phyloP scores from a whole-genome alignment of 1,140 invertebrate species.

The Centruroides vittatus region DNA sequence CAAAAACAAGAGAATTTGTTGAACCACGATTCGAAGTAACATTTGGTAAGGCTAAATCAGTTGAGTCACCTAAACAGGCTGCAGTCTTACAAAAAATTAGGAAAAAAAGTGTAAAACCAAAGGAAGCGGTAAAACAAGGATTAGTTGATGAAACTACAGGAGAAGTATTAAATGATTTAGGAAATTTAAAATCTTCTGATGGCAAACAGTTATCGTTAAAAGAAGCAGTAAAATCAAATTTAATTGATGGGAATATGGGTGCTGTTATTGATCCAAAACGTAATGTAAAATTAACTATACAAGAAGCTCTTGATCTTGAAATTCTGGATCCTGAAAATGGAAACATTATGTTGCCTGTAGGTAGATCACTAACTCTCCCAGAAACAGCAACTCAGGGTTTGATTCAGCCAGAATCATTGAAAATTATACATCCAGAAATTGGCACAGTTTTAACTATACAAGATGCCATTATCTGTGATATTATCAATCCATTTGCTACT shows the following conservation, averaged over 20 bases:
- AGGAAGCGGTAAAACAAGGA: slow-evolving; percentile 52
- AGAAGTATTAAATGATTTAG: slow-evolving; percentile 43
- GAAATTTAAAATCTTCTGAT: slow-evolving; percentile 38
- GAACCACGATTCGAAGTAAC: slow-evolving; percentile 52
- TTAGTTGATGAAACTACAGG: slow-evolving; percentile 59
- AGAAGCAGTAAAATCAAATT: slow-evolving; percentile 57
- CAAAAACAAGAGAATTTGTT: slow-evolving; percentile 25
- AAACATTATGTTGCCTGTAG: slow-evolving; percentile 61
- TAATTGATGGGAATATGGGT: slow-evolving; percentile 58
- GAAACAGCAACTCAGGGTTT: slow-evolving; percentile 69
- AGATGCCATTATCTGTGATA: slow-evolving; percentile 73
- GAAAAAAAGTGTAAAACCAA: slow-evolving; percentile 48
- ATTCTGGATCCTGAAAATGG: slow-evolving; percentile 62
- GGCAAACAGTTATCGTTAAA: slow-evolving; percentile 45
- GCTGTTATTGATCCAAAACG: slow-evolving; percentile 65
- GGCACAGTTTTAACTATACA: slow-evolving; percentile 53
- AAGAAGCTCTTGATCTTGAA: slow-evolving; percentile 67
- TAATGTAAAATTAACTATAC: slow-evolving; percentile 59
- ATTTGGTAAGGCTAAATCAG: slow-evolving; percentile 39
- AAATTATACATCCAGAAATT: slow-evolving; percentile 81
- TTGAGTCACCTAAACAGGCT: slow-evolving; percentile 39
- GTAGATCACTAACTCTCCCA: slow-evolving; percentile 60
- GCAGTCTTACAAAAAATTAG: slow-evolving; percentile 61
- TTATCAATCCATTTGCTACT: slow-evolving; percentile 59
- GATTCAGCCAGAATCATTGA: slow-evolving; percentile 54